Evolutionary conservation across 1,140 invertebrate genomes (phyloP), one percentile per base, ranked within the genome.

Genomic region (Tetragonula clypearis): DNA sequence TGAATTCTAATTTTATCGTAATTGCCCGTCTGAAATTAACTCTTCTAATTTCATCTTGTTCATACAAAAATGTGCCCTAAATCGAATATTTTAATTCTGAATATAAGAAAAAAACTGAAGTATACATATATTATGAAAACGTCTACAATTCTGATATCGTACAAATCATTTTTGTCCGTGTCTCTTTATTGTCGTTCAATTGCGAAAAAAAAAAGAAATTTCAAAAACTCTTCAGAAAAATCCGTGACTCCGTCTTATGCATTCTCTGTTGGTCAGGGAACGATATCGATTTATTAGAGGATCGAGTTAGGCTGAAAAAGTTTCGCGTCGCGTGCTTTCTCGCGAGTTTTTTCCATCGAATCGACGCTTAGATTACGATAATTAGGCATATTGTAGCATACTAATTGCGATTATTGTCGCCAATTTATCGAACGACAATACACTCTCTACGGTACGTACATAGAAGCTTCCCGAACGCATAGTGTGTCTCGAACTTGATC

Each of bases 401-500:
- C 9, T 21, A 17, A 73, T 30, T 71, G 23, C 66, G n/a, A 66
- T 12, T 11, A 19, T 73, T 17, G 79, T 19, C 53, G 30, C 4
- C 26, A 41, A 6, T 60, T 35, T 53, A 35, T 66, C 60, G 72
- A 53, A 30, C 53, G 19, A 66, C 65, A 30, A n/a, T 78, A 79
- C 55, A 41, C 55, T 30, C 30, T 30, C 1, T 49, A 68, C 55
- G 53, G 49, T 62, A 73, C 53, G 35, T 41, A 71, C 2, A 30
- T 79, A 71, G 55, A 60, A 58, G 84, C 79, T 75, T 69, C 75
- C 75, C 82, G 35, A 80, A 74, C 65, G 81, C 35, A 49, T 8
- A 74, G 58, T 60, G 69, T 88, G 87, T 90, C 83, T 90, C 86
- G 85, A 92, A 94, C 87, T 92, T 94, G 93, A 94, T 91, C 92